Evolutionary conservation across 2,797 vertebrate genomes (phyloP).

Genomic region (Onychomys leucogaster): DNA sequence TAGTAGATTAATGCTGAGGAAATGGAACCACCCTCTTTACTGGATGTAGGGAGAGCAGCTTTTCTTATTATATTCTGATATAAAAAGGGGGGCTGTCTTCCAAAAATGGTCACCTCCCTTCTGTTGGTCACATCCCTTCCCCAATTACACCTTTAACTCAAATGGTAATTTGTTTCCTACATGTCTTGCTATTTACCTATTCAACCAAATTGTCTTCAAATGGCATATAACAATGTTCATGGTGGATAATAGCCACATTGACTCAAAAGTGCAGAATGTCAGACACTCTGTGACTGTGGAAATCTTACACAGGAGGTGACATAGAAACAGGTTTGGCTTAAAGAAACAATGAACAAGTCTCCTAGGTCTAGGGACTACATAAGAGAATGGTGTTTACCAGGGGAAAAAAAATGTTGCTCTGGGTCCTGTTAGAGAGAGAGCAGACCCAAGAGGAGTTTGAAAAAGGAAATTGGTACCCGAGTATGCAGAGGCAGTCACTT

Average conservation of each 20-base stretch:
- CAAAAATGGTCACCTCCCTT: not conserved
- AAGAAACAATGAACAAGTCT: not conserved
- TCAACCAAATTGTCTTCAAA: not conserved
- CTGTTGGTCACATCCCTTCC: not conserved
- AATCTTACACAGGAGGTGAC: not conserved
- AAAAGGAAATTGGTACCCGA: not conserved
- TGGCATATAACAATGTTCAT: not conserved
- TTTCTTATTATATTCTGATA: not conserved
- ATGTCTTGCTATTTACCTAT: not conserved
- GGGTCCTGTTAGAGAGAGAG: not conserved
- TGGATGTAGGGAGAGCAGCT: rapidly evolving
- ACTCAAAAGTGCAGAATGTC: not conserved
- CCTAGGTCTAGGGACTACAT: not conserved
- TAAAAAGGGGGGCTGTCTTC: not conserved
- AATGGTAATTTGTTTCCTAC: not conserved
- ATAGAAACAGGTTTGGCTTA: not conserved
- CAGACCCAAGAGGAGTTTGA: not conserved
- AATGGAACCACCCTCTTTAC: not conserved
- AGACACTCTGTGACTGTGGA: not conserved
- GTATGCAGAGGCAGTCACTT: not conserved
- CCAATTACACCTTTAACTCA: not conserved
- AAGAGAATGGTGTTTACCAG: not conserved
- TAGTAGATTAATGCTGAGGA: not conserved
- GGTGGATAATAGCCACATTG: too few relatives aligned
- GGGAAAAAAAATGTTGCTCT: too few relatives aligned